phyloP scores from a whole-genome alignment of 2,113 vertebrate genomes.

The Chloropsis cyanopogon region DNA sequence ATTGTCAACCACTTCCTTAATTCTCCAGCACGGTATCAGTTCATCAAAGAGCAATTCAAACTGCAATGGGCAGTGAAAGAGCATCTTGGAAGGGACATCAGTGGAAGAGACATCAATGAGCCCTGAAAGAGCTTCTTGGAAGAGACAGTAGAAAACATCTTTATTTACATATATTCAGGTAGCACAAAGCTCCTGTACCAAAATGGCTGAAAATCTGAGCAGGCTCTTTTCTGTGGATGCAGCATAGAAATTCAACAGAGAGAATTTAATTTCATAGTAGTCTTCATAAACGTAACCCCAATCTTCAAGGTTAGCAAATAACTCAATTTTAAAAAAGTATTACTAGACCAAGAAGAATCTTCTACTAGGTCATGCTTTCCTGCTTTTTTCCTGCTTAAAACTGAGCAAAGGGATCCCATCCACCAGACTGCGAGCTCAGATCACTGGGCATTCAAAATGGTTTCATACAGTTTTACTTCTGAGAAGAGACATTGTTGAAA shows the following conservation, averaged over 20 bases:
- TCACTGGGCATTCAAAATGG: not conserved
- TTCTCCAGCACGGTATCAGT: not conserved
- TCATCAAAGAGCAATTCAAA: not conserved
- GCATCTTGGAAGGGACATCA: not conserved
- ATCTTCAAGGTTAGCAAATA: not conserved
- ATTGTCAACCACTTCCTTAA: not conserved
- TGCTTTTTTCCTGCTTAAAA: not conserved
- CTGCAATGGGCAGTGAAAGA: not conserved
- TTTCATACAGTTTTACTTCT: slow-evolving; percentile 42
- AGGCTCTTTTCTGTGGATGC: not conserved
- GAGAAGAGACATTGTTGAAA: slow-evolving; percentile 12
- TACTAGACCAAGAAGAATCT: not conserved
- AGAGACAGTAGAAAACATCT: not conserved
- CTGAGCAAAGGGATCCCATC: not conserved
- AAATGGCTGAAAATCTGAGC: not conserved
- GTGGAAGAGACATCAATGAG: not conserved
- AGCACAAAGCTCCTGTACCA: not conserved
- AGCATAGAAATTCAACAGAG: not conserved
- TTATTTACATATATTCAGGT: not conserved
- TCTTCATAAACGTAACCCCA: not conserved
- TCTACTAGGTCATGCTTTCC: not conserved
- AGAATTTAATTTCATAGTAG: not conserved
- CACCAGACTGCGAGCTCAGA: not conserved
- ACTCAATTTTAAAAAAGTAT: not conserved
- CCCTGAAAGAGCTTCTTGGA: not conserved